These are phyloP conservation scores for Electrophaes corylata DNA, from an alignment of 2,888 invertebrate species.

Conservation along the genomic window DNA sequence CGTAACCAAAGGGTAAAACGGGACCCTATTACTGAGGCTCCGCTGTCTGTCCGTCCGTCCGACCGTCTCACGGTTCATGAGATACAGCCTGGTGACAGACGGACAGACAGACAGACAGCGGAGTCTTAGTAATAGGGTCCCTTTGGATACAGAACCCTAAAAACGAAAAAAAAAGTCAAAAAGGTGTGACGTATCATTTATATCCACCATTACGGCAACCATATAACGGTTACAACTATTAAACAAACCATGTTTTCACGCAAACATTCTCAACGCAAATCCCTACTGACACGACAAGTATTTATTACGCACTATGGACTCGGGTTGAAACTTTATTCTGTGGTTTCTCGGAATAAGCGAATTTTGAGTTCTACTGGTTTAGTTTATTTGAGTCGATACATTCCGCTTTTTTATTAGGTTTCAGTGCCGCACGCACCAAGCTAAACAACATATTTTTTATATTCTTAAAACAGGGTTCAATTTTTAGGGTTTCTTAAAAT, in stretches of 20 bases:
- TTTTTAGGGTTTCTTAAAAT: no score
- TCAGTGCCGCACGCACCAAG: not conserved
- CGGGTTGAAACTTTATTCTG: slow-evolving; percentile 1
- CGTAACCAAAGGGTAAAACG: no score
- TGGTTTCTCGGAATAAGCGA: not conserved
- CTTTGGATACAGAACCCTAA: no score
- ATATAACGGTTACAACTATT: not conserved
- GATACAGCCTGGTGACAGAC: no score
- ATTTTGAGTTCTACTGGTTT: slow-evolving; percentile 1
- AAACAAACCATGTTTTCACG: not conserved
- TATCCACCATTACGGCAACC: not conserved
- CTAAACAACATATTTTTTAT: no score
- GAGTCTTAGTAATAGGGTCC: no score
- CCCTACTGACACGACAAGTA: not conserved
- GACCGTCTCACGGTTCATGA: no score
- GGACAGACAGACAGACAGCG: no score
- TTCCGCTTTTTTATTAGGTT: not conserved
- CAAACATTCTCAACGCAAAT: not conserved
- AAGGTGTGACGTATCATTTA: not conserved
- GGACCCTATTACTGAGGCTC: no score
- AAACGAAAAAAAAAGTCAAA: no score
- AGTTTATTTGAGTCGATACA: not conserved
- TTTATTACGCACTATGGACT: slow-evolving; percentile 2
- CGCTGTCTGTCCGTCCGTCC: no score
- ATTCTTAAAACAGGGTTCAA: no score